phyloP scores from a whole-genome alignment of 2,797 vertebrate genomes.

The Microctenopoma stevenorrisi region DNA sequence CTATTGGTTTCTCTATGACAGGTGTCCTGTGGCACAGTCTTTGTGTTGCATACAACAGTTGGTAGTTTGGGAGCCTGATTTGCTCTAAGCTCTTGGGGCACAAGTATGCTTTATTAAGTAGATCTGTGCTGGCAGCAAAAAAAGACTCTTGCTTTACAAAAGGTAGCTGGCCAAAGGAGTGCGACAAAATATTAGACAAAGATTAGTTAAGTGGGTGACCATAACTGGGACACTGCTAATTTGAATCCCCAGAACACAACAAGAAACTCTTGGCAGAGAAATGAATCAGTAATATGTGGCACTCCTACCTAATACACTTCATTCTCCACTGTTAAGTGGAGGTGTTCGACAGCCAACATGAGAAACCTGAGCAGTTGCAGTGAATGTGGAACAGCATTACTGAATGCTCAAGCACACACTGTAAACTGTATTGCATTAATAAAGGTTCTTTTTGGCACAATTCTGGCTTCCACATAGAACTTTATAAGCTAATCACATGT shows the following conservation, averaged over 20 bases:
- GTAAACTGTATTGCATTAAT: slow-evolving; percentile 21
- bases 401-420: slow-evolving; percentile 5
- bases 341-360: slow-evolving; percentile 13
- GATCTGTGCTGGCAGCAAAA: slow-evolving; percentile 39
- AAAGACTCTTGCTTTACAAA: slow-evolving; percentile 43
- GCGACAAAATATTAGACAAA: background rate
- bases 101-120: slow-evolving; percentile 39
- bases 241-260: slow-evolving; percentile 19
- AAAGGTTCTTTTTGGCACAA: slow-evolving; percentile 17
- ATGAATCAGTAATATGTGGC: slow-evolving; percentile 9
- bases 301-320: slow-evolving; percentile 11
- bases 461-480: slow-evolving; percentile 1
- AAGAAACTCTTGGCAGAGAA: slow-evolving; percentile 24
- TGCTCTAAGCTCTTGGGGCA: slow-evolving; percentile 45
- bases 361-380: slow-evolving; percentile 5
- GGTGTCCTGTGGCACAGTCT: slow-evolving; percentile 64
- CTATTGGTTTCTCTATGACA: slow-evolving; percentile 51
- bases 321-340: slow-evolving; percentile 27
- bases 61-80: slow-evolving; percentile 58
- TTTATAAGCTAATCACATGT: slow-evolving; percentile 6
- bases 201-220: slow-evolving; percentile 2
- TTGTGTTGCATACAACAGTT: slow-evolving; percentile 68
- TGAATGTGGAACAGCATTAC: slow-evolving; percentile 21
- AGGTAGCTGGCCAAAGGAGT: slow-evolving; percentile 16
- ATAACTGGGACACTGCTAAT: slow-evolving; percentile 18